Conservation (phyloP, 2,797 vertebrate species). For the Oophaga sylvatica region DNA sequence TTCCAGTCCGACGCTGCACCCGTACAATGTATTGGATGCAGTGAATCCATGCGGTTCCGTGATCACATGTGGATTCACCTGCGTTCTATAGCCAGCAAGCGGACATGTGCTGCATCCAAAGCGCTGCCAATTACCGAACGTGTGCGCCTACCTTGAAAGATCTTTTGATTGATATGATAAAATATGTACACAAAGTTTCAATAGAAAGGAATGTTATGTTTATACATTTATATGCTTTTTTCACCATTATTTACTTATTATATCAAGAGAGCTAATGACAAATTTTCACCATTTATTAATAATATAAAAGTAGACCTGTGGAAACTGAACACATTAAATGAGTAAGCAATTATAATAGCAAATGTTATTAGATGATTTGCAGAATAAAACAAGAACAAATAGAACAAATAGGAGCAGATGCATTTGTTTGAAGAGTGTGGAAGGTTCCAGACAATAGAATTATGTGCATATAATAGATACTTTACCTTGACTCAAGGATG, state of each 20-base stretch:
- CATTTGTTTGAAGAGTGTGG: not conserved
- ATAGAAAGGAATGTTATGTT: not conserved
- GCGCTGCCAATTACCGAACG: too few relatives aligned
- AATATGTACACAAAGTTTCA: not conserved
- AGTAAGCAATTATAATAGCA: not conserved
- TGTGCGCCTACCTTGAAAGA: too few relatives aligned
- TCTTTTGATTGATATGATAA: not conserved
- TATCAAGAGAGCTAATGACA: not conserved
- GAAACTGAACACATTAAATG: not conserved
- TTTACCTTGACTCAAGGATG: constrained; percentile 87
- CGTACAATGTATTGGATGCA: too few relatives aligned
- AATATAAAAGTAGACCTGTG: not conserved
- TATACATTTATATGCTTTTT: not conserved
- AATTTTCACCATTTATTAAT: not conserved
- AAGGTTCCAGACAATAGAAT: not conserved
- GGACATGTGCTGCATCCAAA: too few relatives aligned
- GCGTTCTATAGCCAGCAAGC: too few relatives aligned
- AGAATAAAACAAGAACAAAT: not conserved
- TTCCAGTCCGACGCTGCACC: too few relatives aligned
- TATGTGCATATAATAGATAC: not conserved
- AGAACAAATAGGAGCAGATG: not conserved
- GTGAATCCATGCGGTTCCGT: too few relatives aligned
- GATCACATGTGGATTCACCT: too few relatives aligned
- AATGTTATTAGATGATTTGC: not conserved
- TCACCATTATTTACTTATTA: not conserved